phyloP scores from a whole-genome alignment of 2,113 vertebrate species.

The Genyomyrus donnyi region DNA sequence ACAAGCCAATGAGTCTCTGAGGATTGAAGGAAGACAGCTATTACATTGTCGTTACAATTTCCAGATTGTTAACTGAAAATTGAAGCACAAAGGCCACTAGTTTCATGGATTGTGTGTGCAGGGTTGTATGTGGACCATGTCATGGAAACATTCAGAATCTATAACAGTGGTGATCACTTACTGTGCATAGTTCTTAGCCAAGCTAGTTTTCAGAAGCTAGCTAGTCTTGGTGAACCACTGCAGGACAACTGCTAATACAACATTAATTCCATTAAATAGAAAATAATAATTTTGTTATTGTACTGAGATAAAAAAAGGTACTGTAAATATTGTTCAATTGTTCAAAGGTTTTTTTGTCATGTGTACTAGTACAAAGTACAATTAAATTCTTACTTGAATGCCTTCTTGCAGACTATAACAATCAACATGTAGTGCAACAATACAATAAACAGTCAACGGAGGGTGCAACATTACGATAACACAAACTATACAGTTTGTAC shows the following conservation, averaged over 20 bases:
- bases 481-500: too few relatives aligned
- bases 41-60: not conserved
- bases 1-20: constrained; percentile 24
- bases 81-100: not conserved
- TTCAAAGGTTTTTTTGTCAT: too few relatives aligned
- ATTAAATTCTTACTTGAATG: too few relatives aligned
- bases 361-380: too few relatives aligned
- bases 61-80: not conserved
- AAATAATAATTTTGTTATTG: not conserved
- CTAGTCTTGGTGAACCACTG: not conserved
- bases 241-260: not conserved
- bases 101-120: not conserved
- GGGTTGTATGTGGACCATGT: not conserved
- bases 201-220: not conserved
- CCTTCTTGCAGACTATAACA: too few relatives aligned
- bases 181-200: not conserved
- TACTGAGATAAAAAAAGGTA: not conserved
- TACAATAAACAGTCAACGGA: too few relatives aligned
- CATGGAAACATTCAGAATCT: not conserved
- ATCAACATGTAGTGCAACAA: too few relatives aligned
- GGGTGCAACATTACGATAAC: too few relatives aligned
- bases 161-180: not conserved
- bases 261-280: not conserved
- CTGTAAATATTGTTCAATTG: not conserved
- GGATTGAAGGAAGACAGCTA: constrained; percentile 13